Evolutionary conservation across 1,140 invertebrate genomes (phyloP).

Genomic region (Drosophila orosa): DNA sequence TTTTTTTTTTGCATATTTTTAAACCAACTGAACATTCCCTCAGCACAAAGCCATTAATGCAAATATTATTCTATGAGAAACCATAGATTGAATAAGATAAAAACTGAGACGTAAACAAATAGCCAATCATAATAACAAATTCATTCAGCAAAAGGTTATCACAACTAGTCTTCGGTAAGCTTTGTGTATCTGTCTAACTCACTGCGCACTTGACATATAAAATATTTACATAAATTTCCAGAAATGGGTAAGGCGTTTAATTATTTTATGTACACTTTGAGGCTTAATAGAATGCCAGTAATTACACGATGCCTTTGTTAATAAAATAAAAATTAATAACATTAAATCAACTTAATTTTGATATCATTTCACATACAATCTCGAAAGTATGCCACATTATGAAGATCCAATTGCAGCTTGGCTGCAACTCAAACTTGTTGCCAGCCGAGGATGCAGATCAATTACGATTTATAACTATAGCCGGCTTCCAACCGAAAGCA

Average conservation of each 20-base stretch:
- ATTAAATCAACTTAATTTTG: neutral
- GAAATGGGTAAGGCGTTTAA: neutral
- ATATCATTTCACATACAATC: neutral
- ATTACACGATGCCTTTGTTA: too few relatives aligned
- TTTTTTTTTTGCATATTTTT: neutral
- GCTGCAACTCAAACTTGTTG: slow-evolving; percentile 51
- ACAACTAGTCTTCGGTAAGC: neutral
- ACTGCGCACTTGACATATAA: neutral
- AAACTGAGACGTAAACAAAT: neutral
- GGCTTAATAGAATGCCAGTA: neutral
- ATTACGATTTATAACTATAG: slow-evolving; percentile 36
- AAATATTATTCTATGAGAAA: neutral
- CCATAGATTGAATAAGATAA: neutral
- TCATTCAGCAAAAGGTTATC: neutral
- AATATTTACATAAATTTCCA: neutral
- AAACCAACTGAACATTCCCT: neutral
- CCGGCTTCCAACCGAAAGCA: slow-evolving; percentile 44
- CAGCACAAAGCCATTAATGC: neutral
- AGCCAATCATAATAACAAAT: neutral
- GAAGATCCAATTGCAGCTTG: neutral
- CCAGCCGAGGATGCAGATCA: slow-evolving; percentile 7
- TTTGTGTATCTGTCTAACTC: neutral
- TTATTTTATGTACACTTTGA: neutral
- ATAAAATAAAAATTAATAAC: neutral
- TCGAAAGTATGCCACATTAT: slow-evolving; percentile 24